These are phyloP conservation scores for Cettia cetti DNA, from an alignment of 2,113 vertebrate genomes.

Conservation along the genomic window DNA sequence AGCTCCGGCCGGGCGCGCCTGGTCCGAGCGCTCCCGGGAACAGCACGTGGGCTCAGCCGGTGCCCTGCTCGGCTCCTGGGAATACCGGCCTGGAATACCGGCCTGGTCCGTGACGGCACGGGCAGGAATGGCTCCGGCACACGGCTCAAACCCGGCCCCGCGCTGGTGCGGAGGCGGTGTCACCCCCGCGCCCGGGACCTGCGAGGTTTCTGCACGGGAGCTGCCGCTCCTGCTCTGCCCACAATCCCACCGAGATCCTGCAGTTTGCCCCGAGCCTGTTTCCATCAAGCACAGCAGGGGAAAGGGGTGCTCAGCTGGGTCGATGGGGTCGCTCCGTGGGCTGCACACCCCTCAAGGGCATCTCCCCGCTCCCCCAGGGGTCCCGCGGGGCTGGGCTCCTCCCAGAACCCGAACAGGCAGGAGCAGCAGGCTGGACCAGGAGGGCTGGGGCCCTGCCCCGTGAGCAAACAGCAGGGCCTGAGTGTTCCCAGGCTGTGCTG, in stretches of 20 bases:
- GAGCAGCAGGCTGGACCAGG: not conserved
- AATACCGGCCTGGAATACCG: fast-evolving
- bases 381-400: not conserved
- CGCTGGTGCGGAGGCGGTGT: fast-evolving
- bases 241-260: fast-evolving
- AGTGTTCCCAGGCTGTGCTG: not conserved
- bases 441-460: not conserved
- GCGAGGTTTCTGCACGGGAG: fast-evolving
- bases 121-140: not conserved
- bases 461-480: not conserved
- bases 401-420: not conserved
- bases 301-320: not conserved
- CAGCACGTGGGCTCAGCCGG: fast-evolving
- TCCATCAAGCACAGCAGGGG: not conserved
- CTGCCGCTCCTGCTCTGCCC: not conserved
- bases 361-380: not conserved
- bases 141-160: not conserved
- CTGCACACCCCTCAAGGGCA: fast-evolving
- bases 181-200: fast-evolving
- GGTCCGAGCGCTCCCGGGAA: fast-evolving
- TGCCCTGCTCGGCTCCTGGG: not conserved
- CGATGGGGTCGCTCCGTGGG: fast-evolving
- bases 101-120: no score
- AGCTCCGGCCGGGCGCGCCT: fast-evolving
- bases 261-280: fast-evolving